These are phyloP conservation scores for Tenualosa thibaudeaui DNA, from an alignment of 2,797 vertebrate species.

Conservation along the genomic window DNA sequence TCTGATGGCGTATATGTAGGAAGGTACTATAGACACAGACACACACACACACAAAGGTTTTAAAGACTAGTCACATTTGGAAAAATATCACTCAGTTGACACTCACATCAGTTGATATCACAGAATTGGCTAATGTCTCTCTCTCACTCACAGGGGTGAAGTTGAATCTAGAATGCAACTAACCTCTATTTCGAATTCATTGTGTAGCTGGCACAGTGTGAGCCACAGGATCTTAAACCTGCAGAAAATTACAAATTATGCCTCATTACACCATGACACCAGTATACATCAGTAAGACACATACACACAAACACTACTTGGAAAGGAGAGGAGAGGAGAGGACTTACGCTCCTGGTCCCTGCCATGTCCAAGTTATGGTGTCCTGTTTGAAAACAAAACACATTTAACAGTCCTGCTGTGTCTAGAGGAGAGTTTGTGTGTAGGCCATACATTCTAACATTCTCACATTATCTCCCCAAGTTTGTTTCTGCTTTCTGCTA, in stretches of 20 bases:
- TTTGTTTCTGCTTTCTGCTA: not conserved
- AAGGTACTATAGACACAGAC: slow-evolving; percentile 79
- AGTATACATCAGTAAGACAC: not conserved
- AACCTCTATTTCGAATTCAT: slow-evolving; percentile 93
- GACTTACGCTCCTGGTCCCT: slow-evolving; percentile 97
- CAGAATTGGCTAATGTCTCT: too few relatives aligned
- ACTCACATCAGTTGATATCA: too few relatives aligned
- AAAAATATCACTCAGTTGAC: too few relatives aligned
- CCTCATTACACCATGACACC: not conserved
- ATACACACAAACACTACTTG: not conserved
- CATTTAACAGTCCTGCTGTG: too few relatives aligned
- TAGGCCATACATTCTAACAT: not conserved
- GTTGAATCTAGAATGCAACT: slow-evolving; percentile 40
- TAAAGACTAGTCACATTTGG: too few relatives aligned
- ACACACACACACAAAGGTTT: not conserved
- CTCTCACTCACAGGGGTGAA: not conserved
- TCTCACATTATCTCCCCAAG: not conserved
- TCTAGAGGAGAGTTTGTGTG: not conserved
- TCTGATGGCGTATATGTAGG: slow-evolving; percentile 92
- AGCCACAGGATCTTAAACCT: slow-evolving; percentile 97
- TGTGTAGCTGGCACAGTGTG: slow-evolving; percentile 94
- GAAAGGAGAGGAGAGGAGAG: not conserved
- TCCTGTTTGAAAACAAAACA: slow-evolving; percentile 72
- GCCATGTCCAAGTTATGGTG: slow-evolving; percentile 98
- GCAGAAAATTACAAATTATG: slow-evolving; percentile 35